Conservation (phyloP, 2,888 invertebrate genomes). For the Alloscopus bannaensis region DNA sequence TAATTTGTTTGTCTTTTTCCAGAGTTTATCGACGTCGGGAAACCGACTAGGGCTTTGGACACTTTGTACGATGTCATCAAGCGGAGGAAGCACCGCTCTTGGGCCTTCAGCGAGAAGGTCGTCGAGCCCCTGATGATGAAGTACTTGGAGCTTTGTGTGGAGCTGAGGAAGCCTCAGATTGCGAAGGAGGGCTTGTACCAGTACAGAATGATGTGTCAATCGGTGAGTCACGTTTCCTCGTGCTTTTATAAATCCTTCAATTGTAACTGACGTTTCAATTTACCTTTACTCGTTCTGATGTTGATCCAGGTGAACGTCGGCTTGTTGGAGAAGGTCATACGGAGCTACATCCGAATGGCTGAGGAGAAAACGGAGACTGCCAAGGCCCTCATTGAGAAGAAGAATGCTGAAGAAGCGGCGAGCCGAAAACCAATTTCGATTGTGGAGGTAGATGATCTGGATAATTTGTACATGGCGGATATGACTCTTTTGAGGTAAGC, state of each 20-base stretch:
- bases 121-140: constrained; percentile 99
- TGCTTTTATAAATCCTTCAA: too few relatives aligned
- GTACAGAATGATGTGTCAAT: constrained; percentile 98
- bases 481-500: constrained; percentile 86
- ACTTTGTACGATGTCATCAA: constrained; percentile 98
- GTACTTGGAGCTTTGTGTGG: constrained; percentile 96
- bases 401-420: constrained; percentile 87
- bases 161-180: constrained; percentile 97
- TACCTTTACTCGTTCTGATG: constrained; percentile 33
- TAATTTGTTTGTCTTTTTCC: too few relatives aligned
- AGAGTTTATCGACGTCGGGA: constrained; percentile 99
- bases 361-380: constrained; percentile 94
- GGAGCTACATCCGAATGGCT: constrained; percentile 95
- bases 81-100: constrained; percentile 92
- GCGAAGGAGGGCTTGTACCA: constrained; percentile 99
- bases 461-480: constrained; percentile 96
- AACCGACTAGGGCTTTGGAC: constrained; percentile 96
- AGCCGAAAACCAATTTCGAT: constrained; percentile 76
- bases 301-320: constrained; percentile 90
- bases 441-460: constrained; percentile 97
- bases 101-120: constrained; percentile 96
- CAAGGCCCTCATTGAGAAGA: constrained; percentile 70
- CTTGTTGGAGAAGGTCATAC: constrained; percentile 97
- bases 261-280: constrained; percentile 18
- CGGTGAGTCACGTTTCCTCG: constrained; percentile 80